Evolutionary conservation across 2,113 vertebrate species (phyloP), one percentile per base, ranked within the genome.

Genomic region (Syngnathus floridae): DNA sequence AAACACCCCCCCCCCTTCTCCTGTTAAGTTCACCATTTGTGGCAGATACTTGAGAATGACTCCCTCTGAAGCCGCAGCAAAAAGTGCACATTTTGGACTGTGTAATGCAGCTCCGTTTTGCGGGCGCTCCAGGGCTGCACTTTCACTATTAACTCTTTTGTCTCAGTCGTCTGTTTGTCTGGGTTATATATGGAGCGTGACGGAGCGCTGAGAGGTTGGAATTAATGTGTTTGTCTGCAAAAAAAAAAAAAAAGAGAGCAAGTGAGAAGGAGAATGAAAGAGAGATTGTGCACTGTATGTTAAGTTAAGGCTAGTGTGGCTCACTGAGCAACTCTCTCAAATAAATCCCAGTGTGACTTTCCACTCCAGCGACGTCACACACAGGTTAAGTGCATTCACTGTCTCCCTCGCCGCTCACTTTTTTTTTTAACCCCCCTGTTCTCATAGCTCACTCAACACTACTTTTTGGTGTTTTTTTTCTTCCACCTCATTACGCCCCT

Each of bases 301-400:
- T 62, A 58, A 58, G 65, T 60, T 38, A 64, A 60, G 37, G 40
- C 52, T 57, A 40, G 57, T 60, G 54, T 60, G 71, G 62, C 68
- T 66, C 31, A 7, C 22, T 68, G 26, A 43, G 71, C 58, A 48
- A 58, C 45, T 55, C 38, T 54, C 37, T 73, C 45, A 46, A 49
- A 56, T 60, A 70, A 62, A 57, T 75, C 55, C 62, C 8, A 67
- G 69, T 69, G 60, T 67, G 70, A 69, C 10, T 80, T 86, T 73
- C 54, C 63, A 77, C 54, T 84, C 76, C 64, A 86, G 72, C 81
- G 78, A n/a, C 73, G 83, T 77, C 76, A 83, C 83, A 70, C 52
- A 52, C 52, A 40, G 63, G 71, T 77, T 48, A 55, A 65, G 57
- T 80, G 63, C 60, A 17, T 67, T 74, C 71, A 21, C 54, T 26